Conservation (phyloP, 2,113 vertebrate genomes). For the Girardinichthys multiradiatus region DNA sequence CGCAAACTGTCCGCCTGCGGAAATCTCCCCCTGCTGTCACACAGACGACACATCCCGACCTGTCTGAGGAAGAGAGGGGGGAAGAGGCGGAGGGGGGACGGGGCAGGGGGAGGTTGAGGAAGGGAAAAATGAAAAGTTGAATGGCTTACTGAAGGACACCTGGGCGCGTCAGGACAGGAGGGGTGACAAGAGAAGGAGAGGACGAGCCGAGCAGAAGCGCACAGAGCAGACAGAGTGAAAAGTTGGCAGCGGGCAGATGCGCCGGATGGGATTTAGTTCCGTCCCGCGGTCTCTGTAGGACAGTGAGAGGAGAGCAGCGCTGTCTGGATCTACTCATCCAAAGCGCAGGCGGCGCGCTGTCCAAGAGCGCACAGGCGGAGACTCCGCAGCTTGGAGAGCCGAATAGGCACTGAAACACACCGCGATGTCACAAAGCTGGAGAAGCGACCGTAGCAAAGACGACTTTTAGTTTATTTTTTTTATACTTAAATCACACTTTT, state of each 20-base stretch:
- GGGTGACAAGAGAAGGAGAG: slow-evolving; percentile 71
- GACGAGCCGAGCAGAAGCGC: slow-evolving; percentile 54
- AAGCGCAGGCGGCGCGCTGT: slow-evolving; percentile 15
- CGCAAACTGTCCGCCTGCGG: slow-evolving; percentile 62
- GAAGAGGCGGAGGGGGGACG: slow-evolving; percentile 33
- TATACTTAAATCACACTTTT: too few species aligned
- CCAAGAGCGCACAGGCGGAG: slow-evolving; percentile 29
- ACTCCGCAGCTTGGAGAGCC: slow-evolving; percentile 34
- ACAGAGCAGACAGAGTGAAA: slow-evolving; percentile 36
- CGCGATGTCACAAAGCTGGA: slow-evolving; percentile 15
- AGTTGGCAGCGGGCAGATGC: slow-evolving; percentile 73
- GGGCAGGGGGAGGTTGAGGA: slow-evolving; percentile 20
- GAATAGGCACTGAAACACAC: slow-evolving; percentile 19
- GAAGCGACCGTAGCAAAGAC: background rate
- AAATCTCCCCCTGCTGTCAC: slow-evolving; percentile 57
- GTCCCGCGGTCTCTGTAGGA: slow-evolving; percentile 40
- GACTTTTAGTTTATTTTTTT: slow-evolving; percentile 4
- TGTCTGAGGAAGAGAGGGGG: slow-evolving; percentile 45
- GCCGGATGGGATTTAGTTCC: slow-evolving; percentile 61
- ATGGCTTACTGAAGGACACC: slow-evolving; percentile 71
- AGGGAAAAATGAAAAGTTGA: slow-evolving; percentile 69
- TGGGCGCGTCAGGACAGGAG: slow-evolving; percentile 75
- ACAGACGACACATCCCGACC: slow-evolving; percentile 59
- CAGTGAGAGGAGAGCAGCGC: slow-evolving; percentile 39
- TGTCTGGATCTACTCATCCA: slow-evolving; percentile 41